Evolutionary conservation across 2,888 invertebrate genomes (phyloP), one percentile per base, ranked within the genome.

Genomic region (Pandemis heparana): DNA sequence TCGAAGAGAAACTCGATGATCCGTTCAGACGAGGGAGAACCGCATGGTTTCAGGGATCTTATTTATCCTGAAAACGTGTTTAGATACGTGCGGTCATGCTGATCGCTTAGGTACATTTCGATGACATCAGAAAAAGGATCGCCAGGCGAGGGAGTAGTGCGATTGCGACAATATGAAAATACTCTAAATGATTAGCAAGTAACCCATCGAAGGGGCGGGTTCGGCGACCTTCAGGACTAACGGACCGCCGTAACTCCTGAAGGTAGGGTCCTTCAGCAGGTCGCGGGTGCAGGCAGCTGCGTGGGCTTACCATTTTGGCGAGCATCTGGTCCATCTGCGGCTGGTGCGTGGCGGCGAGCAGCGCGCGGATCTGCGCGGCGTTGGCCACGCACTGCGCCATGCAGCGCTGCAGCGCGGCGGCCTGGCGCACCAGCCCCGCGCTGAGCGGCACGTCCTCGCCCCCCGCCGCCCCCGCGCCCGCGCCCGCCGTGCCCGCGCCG

Each of bases 251-350:
- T 32, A 4, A 32, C 23, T 2, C 23, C 23, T 32, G 23, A 0
- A 32, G 23, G 23, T 32, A 32, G 23, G 2, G 23, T 32, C 23
- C 2, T 32, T 2, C 23, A 32, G 3, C 23, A 2, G 23, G 23
- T 32, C 23, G 23, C 23, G 23, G 23, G 23, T 32, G 23, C 23
- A 32, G 23, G 23, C 23, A 8, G 53, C 53, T 63, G 46, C 5
- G n/a, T 5, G 43, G n/a, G 85, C 89, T 86, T 53, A 95, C 94
- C 94, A 94, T 95, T 80, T 94, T 95, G 62, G 91, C 92, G 76
- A 95, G 92, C 89, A 95, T 83, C 77, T 88, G 83, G 83, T 95
- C 95, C 94, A 95, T 94, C 84, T 92, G 91, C 67, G 94, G 92
- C 78, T 87, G 92, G 79, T 94, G 93, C 61, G 90, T 83, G 79